A percentile compares a stretch with the other conserved stretches of the same genome.
These are phyloP conservation scores for Genyomyrus donnyi DNA, from an alignment of 2,113 vertebrate genomes.

Conservation along the genomic window DNA sequence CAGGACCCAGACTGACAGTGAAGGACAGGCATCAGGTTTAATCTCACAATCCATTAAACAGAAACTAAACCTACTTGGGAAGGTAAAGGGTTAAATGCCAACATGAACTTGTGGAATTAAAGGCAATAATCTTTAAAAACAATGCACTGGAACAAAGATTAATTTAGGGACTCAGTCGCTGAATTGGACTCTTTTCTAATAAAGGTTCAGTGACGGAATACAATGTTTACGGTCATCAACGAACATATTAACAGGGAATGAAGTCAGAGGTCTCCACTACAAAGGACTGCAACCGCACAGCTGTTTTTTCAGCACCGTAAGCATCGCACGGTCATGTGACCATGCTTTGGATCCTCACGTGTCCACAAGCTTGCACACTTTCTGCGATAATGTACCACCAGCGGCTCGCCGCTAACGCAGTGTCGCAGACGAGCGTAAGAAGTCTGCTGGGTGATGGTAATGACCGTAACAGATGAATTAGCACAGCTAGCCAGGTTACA, in stretches of 20 bases:
- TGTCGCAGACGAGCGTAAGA: not conserved
- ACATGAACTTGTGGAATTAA: slow-evolving; percentile 9
- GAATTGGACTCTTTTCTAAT: not conserved
- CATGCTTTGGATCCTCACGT: not conserved
- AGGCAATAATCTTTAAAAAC: slow-evolving; percentile 23
- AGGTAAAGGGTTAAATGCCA: not conserved
- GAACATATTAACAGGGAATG: not conserved
- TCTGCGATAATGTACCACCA: not conserved
- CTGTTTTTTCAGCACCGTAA: not conserved
- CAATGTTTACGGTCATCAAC: not conserved
- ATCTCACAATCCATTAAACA: not conserved
- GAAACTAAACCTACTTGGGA: not conserved
- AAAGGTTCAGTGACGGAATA: not conserved
- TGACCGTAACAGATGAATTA: not conserved
- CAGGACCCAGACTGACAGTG: not conserved
- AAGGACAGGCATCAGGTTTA: not conserved
- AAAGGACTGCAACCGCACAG: not conserved
- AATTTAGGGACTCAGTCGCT: not conserved
- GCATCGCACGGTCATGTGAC: not conserved
- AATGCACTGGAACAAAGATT: not conserved
- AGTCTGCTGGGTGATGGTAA: not conserved
- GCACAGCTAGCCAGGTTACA: not conserved
- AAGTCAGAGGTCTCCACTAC: not conserved
- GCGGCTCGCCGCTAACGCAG: not conserved
- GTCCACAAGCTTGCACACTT: not conserved